These are phyloP conservation scores for Atta colombica DNA, from an alignment of 1,140 invertebrate genomes.

Conservation along the genomic window DNA sequence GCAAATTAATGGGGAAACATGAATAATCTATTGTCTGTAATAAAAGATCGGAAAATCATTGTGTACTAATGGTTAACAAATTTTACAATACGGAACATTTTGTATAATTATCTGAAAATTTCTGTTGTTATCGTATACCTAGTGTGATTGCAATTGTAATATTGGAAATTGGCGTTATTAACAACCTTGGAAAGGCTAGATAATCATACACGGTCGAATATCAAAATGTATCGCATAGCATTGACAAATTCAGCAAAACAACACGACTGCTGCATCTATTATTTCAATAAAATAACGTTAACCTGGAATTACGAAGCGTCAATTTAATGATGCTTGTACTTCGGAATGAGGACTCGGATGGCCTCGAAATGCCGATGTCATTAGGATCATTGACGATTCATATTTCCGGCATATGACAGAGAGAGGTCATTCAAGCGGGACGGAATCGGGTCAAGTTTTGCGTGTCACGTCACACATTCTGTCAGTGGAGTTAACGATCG, in stretches of 20 bases:
- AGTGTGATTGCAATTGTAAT: background rate
- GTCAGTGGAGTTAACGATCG: conserved; percentile 66
- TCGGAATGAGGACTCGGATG: conserved; percentile 13
- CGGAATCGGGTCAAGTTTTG: conserved; percentile 71
- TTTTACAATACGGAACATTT: background rate
- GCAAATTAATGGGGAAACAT: too few species aligned
- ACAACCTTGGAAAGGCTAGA: background rate
- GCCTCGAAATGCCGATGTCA: conserved; percentile 64
- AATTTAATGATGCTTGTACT: conserved; percentile 66
- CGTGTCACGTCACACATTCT: conserved; percentile 70
- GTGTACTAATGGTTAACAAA: background rate
- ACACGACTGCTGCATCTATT: conserved; percentile 46
- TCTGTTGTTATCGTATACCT: background rate
- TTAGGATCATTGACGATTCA: conserved; percentile 76
- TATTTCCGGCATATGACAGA: conserved; percentile 72
- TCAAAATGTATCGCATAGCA: conserved; percentile 14
- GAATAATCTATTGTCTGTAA: too few species aligned
- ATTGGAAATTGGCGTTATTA: background rate
- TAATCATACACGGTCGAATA: conserved; percentile 13
- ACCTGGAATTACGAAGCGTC: conserved; percentile 62
- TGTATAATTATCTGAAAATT: background rate
- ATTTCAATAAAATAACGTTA: conserved; percentile 71
- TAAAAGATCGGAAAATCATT: too few species aligned
- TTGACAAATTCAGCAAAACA: conserved; percentile 14
- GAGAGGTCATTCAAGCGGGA: conserved; percentile 56